Base-by-base conservation (phyloP, 1,140 invertebrate genomes). In the Maconellicoccus hirsutus region DNA sequence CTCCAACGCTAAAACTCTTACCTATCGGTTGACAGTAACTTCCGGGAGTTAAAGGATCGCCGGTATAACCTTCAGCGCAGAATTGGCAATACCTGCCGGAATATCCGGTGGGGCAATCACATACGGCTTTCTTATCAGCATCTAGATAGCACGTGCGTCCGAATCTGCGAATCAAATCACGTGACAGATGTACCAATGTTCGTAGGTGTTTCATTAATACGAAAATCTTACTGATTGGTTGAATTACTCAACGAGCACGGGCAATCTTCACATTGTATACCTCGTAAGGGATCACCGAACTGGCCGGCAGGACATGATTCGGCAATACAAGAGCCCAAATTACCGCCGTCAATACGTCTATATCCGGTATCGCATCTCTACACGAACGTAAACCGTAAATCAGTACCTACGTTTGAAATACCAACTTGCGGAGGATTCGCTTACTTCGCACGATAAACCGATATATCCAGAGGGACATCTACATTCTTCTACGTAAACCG, bases 31-130 rank as follows among this genome's bases (percentile, higher is more conserved):
- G 78, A 72, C 89, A 90, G 69, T 80, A 84, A 75, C 89, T 87
- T 1, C 89, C 89, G 0, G 86, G 82, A 22, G 85, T 77, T 12
- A 87, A 74, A 4, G 92, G 91, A 79, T 93, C 90, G 12, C 92
- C 91, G 61, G 83, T 80, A 77, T 92, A 94, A 0, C 89, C 90
- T 0, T 77, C 72, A 33, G 86, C 86, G 77, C 92, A 97, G 70
- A 81, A 78, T 77, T 94, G 87, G 81, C 96, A 98, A 63, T 89
- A 84, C 23, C 86, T 80, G 14, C 96, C 96, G 66, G 83, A 81
- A 77, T 97, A 96, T 29, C 93, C 95, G 73, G 84, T 81, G 25
- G 88, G 86, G 79, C 96, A 98, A 74, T 91, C 84, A 77, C 95
- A 98, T 0, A 88, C 87, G 0, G 94, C 89, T 74, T 89, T 83